Evolutionary conservation across 2,797 vertebrate genomes (phyloP), one percentile per base, ranked within the genome.

Genomic region (Falco naumanni): DNA sequence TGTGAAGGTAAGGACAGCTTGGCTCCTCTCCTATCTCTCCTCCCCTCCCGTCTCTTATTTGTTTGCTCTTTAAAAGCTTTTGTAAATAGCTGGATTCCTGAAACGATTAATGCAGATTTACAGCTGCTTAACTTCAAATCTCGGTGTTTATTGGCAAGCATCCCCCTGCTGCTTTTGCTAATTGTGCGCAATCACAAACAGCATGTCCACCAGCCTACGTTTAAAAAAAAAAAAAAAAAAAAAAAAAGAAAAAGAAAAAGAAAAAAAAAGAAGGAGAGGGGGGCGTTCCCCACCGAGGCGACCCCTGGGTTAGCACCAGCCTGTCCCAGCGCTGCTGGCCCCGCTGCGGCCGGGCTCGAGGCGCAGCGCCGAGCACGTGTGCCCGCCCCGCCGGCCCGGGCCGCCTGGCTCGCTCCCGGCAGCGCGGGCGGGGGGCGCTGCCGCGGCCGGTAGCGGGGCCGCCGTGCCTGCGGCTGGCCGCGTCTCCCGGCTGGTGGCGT

Each of bases 1-100:
- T 99, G 99, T 8, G 99, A 99, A 97, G 99, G 99, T 99, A 98
- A 98, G 98, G 66, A 59, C 76, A 50, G 71, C 75, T 66, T 47
- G 24, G 57, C 63, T 70, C 18, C 51, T 84, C 91, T 87, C 39
- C 82, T 31, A 0, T 45, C 79, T 74, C 48, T 65, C 51, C 20
- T 54, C 6, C 28, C 17, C 15, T 65, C 21, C 18, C 69, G 57
- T 21, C 61, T 28, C 69, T 86, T 94, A 89, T 95, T 97, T 97
- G 95, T 97, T 97, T 98, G 96, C 92, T 96, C 89, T 95, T 76
- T 89, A 74, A 94, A 95, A 97, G 93, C 95, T 97, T 97, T 92
- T 94, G 96, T 97, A 97, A 98, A 97, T 86, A 97, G 95, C 90
- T 91, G 96, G 91, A 97, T 97, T 98, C 97, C 97, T 98, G 88